phyloP scores from a whole-genome alignment of 1,140 invertebrate genomes.

The Aphis gossypii region DNA sequence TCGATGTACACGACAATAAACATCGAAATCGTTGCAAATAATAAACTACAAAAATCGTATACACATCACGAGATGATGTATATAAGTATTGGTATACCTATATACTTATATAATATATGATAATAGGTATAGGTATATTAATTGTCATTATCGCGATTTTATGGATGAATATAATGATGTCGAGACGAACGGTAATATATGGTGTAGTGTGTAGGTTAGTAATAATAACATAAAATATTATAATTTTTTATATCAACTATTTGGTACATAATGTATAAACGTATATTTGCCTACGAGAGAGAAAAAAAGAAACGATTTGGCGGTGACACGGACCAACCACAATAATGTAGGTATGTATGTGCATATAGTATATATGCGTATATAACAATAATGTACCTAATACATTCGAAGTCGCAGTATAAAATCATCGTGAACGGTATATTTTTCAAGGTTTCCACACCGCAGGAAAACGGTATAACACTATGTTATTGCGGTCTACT shows the following conservation, averaged over 20 bases:
- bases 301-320: not conserved
- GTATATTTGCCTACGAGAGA: not conserved
- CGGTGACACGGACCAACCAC: slow-evolving; percentile 20
- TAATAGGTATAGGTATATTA: not conserved
- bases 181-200: not conserved
- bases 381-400: not conserved
- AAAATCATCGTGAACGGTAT: not conserved
- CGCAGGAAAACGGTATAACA: not conserved
- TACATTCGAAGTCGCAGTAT: not conserved
- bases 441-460: slow-evolving; percentile 35
- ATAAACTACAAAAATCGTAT: not conserved
- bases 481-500: not conserved
- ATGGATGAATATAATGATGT: not conserved
- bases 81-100: not conserved
- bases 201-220: not conserved
- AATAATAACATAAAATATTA: not conserved
- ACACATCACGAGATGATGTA: not conserved
- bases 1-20: not conserved
- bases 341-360: not conserved
- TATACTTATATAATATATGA: not conserved
- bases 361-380: not conserved
- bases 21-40: not conserved
- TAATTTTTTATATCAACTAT: not conserved
- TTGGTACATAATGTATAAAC: too few relatives aligned
- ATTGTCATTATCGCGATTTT: not conserved